Evolutionary conservation across 2,113 vertebrate genomes (phyloP), one percentile per base, ranked within the genome.

Genomic region (Hydropotes inermis): DNA sequence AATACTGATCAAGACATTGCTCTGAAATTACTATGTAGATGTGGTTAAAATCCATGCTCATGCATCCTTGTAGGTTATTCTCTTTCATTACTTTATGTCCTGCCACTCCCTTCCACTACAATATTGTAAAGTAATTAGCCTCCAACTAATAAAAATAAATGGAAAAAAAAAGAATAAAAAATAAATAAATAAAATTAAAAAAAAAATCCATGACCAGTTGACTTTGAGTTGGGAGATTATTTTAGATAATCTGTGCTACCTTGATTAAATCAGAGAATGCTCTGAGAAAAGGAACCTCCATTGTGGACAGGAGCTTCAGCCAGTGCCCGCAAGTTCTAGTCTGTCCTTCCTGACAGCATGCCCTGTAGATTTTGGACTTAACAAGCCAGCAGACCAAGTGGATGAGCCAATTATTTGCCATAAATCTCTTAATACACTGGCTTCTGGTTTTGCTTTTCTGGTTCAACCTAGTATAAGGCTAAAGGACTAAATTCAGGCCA

Each of bases 21-120:
- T 47, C 27, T 7, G n/a, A 70, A 90, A 28, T 15, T 64, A 55
- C 45, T 64, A 15, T 55, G 0, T 21, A 89, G 25, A 76, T 84
- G 14, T 89, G 28, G 96, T 83, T 95, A n/a, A 94, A 67, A 39
- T 61, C n/a, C 19, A 64, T 64, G 67, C 87, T 78, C 45, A 50
- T 50, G 47, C 47, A 50, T 50, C 47, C 47, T 50, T 50, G 47
- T 50, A 13, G 47, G 47, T 50, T 50, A 50, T 13, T 50, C 12
- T 50, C 47, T 50, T 50, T 50, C 47, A 50, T 50, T 50, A 50
- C 47, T 50, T 50, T 50, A 50, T 50, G 47, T 50, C 47, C 47
- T 50, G 47, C 47, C 12, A 50, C 13, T 50, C 47, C 47, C 47
- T 50, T 50, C 47, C 47, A 50, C 47, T 50, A 50, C 47, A 50